Base-by-base conservation (phyloP, 1,140 invertebrate genomes). In the Mycetomoellerius zeteki region DNA sequence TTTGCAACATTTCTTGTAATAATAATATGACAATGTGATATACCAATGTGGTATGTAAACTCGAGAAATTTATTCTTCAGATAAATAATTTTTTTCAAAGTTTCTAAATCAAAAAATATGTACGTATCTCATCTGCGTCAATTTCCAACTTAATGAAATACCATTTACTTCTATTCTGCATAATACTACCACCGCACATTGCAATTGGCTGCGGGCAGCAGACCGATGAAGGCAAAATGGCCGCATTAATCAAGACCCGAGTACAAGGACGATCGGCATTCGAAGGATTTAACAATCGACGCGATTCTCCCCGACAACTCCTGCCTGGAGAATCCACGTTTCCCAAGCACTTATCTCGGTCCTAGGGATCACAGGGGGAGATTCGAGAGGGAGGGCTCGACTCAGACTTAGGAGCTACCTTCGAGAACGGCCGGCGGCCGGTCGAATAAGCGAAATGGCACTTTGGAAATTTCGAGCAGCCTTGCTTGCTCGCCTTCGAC, bases 391-490 rank as follows among this genome's bases (percentile, higher is more conserved):
- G n/a, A 19, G 16, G 30, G 16, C 27, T 58, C 56, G 33, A 58
- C 2, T 50, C 54, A 19, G 24, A 47, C 43, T 77, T 60, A 60
- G 52, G 33, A n/a, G 69, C 37, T 24, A 33, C 33, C 37, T 56
- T 56, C 27, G 69, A 64, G 64, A 54, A 75, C 67, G 73, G 33
- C 27, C 71, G 85, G 27, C 21, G 33, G 58, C 37, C 62, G 43
- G n/a, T 56, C 72, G 85, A 89, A 88, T 72, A 50, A 87, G 50
- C 67, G 77, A 60, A 71, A 88, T 72, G 54, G 81, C 43, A 73
- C 60, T 89, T 89, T 73, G 58, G 33, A 75, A 75, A 85, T 84
- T 82, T 88, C 75, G 77, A 67, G 56, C 62, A 72, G 76, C 73
- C 90, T 88, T 65, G 76, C 71, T 60, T 64, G 62, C 58, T 71